Base-by-base conservation (phyloP, 2,113 vertebrate species). In the Plectropomus leopardus region DNA sequence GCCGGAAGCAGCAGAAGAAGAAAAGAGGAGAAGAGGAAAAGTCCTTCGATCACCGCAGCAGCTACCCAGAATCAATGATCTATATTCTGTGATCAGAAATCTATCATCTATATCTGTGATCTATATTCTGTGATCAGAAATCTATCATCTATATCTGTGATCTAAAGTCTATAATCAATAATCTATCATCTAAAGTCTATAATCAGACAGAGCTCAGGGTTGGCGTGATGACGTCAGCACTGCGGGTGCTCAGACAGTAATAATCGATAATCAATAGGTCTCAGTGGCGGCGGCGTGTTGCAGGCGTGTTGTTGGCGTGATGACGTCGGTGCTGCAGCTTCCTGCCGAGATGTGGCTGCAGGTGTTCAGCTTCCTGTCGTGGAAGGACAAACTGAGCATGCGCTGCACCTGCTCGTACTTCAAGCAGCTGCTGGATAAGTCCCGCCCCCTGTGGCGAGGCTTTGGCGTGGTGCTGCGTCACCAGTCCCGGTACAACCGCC, bases 281-380 rank as follows among this genome's bases (percentile, higher is more conserved):
- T 9, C 34, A 9, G 36, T 40, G 36, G 3, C 7, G 11, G 36
- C n/a, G n/a, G n/a, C n/a, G n/a, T n/a, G n/a, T n/a, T n/a, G n/a
- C n/a, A n/a, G n/a, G n/a, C n/a, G n/a, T n/a, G n/a, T n/a, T n/a
- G n/a, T n/a, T n/a, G 8, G 2, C 7, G 48, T 42, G 1, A 84
- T 76, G 81, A 28, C 32, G 24, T 58, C 85, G 4, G 67, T 11
- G 28, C 28, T 32, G 40, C 61, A 74, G 45, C 84, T 91, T 23
- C 90, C 88, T 0, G 40, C 28, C 0, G 90, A 91, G 42, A 34
- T 92, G 28, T 92, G 88, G 90, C 65, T 92, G 9, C 72, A 86
- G 19, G 82, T 90, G 28, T 90, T 92, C 78, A 65, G 72, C 55
- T 82, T 84, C 36, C 69, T 92, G 72, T 76, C 90, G 0, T 84